Percentiles rank a stretch among this genome's conserved stretches.
phyloP scores from a whole-genome alignment of 2,888 invertebrate genomes.

The Dascillus cervinus region DNA sequence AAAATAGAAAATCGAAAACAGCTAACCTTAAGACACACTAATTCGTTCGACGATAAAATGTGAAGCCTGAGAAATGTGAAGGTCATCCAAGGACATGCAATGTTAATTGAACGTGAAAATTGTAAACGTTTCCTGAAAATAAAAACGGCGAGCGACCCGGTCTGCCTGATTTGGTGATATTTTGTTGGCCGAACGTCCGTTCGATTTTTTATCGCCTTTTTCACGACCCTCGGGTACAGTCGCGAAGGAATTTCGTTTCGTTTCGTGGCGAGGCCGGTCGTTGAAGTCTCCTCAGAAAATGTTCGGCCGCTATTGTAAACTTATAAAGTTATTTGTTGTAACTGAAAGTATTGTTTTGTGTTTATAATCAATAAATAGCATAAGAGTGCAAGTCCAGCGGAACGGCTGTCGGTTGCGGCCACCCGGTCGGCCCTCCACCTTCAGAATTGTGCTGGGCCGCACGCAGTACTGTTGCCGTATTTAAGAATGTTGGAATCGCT shows the following conservation, averaged over 20 bases:
- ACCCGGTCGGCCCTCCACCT: conserved; percentile 5
- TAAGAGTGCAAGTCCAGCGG: conserved; percentile 13
- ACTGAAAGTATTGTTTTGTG: conserved; percentile 4
- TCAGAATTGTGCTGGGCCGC: conserved; percentile 11
- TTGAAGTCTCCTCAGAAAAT: conserved; percentile 18
- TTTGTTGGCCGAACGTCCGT: too few species aligned
- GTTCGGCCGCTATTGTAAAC: not conserved
- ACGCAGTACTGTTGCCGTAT: conserved; percentile 25
- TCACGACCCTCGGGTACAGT: too few species aligned
- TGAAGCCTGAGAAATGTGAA: conserved; percentile 7
- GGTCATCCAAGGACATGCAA: conserved; percentile 11
- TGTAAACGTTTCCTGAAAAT: too few species aligned
- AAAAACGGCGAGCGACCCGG: too few species aligned
- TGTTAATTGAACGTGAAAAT: too few species aligned
- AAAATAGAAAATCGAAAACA: conserved; percentile 9
- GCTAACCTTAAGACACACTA: conserved; percentile 7
- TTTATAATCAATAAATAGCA: conserved; percentile 12
- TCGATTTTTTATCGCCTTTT: too few species aligned
- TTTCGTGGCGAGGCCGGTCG: conserved; percentile 21
- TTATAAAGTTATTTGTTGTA: not conserved
- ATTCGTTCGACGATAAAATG: conserved; percentile 7
- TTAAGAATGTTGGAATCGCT: conserved; percentile 32
- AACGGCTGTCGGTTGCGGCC: conserved; percentile 10
- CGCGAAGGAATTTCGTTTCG: too few species aligned
- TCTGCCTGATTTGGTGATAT: too few species aligned